These are phyloP conservation scores for Caenorhabditis zanzibari DNA, from an alignment of 2,888 invertebrate genomes.

Conservation along the genomic window DNA sequence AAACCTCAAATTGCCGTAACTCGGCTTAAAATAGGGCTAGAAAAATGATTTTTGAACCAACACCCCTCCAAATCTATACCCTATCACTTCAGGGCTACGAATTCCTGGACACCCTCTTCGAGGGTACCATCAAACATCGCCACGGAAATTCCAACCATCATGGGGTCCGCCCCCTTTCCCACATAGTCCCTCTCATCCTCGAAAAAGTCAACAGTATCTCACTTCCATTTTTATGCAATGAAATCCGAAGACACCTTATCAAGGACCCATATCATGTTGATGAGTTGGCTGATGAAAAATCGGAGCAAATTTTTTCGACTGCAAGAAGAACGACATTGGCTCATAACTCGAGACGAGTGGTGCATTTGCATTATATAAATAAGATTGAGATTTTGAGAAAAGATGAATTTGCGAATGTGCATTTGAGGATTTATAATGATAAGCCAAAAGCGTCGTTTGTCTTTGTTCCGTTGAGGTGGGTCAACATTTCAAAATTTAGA, in stretches of 20 bases:
- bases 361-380: conserved; percentile 60
- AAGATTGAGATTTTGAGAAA: conserved; percentile 52
- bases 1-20: not conserved
- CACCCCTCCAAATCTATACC: too few relatives aligned
- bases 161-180: conserved; percentile 55
- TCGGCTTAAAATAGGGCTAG: not conserved
- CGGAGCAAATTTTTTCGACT: conserved; percentile 20
- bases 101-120: conserved; percentile 54
- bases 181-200: conserved; percentile 46
- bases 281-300: conserved; percentile 46
- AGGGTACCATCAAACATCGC: conserved; percentile 55
- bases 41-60: not conserved
- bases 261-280: conserved; percentile 62
- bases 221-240: conserved; percentile 49
- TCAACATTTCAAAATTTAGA: too few relatives aligned
- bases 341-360: conserved; percentile 60
- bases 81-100: conserved; percentile 49
- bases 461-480: conserved; percentile 49
- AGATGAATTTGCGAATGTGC: conserved; percentile 60
- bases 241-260: conserved; percentile 49
- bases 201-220: conserved; percentile 52
- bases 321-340: conserved; percentile 54
- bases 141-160: conserved; percentile 43
- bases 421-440: conserved; percentile 60
- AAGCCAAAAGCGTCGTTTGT: conserved; percentile 63